Percentiles rank a stretch among this genome's conserved stretches.
phyloP scores from a whole-genome alignment of 2,113 vertebrate genomes.

The Falcunculus frontatus region DNA sequence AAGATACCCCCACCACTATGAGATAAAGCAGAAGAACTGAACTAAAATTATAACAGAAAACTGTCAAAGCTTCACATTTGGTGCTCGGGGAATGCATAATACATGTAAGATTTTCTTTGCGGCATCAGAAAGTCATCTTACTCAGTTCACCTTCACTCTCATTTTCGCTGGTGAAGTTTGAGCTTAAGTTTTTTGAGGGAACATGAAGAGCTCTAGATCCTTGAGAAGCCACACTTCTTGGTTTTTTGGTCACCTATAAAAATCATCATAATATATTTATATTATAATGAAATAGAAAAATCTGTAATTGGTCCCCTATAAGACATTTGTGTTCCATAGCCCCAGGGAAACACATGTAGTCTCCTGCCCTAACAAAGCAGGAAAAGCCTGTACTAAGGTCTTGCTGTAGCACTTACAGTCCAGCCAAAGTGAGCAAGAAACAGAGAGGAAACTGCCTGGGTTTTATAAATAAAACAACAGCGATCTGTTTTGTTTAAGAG shows the following conservation, averaged over 20 bases:
- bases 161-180: background rate
- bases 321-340: background rate
- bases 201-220: background rate
- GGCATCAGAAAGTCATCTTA: background rate
- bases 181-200: background rate
- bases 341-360: background rate
- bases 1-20: background rate
- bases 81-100: background rate
- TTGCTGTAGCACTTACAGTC: accelerated
- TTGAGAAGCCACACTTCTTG: background rate
- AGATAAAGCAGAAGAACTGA: background rate
- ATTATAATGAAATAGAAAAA: background rate
- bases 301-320: background rate
- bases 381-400: accelerated
- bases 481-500: background rate
- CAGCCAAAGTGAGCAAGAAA: background rate
- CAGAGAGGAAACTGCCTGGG: background rate
- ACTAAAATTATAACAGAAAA: background rate
- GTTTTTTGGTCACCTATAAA: background rate
- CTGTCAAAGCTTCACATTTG: background rate
- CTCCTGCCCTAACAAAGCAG: background rate
- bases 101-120: background rate
- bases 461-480: background rate
- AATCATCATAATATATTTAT: background rate
- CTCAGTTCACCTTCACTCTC: background rate